Conservation (phyloP, 2,113 vertebrate genomes). For the Hemicordylus capensis region DNA sequence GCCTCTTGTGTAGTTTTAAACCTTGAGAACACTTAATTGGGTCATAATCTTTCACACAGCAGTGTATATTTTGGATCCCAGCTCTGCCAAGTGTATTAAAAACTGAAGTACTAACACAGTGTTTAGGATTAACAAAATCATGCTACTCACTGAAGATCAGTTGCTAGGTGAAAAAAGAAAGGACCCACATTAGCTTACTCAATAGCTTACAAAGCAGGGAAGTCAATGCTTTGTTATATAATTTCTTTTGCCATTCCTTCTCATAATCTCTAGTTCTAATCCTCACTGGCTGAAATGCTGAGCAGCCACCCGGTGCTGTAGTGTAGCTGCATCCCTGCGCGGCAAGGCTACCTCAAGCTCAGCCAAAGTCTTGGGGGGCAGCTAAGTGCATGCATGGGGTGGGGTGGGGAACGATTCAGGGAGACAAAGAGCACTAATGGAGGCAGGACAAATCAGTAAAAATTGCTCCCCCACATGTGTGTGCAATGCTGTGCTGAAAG, state of each 20-base stretch:
- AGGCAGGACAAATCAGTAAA: too few relatives aligned
- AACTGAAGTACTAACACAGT: constrained; percentile 30
- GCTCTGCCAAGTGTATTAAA: constrained; percentile 33
- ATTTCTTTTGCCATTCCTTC: background rate
- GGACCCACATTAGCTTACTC: background rate
- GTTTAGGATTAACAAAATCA: constrained; percentile 44
- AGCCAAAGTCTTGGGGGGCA: too few relatives aligned
- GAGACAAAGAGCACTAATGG: too few relatives aligned
- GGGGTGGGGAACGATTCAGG: too few relatives aligned
- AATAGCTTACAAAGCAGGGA: constrained; percentile 1
- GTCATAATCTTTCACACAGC: constrained; percentile 17
- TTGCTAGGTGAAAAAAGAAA: constrained; percentile 36
- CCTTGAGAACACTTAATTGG: constrained; percentile 29
- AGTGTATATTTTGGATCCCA: constrained; percentile 13
- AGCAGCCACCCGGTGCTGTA: too few relatives aligned
- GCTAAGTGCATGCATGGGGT: too few relatives aligned
- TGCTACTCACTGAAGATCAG: background rate
- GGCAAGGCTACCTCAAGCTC: too few relatives aligned
- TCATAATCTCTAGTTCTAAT: too few relatives aligned
- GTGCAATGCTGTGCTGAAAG: too few relatives aligned
- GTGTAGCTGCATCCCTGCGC: too few relatives aligned
- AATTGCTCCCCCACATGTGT: too few relatives aligned
- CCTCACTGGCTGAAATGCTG: too few relatives aligned
- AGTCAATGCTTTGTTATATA: background rate
- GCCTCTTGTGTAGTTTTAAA: constrained; percentile 20